Evolutionary conservation across 2,797 vertebrate genomes (phyloP), one percentile per base, ranked within the genome.

Genomic region (Enteromius argenteus): DNA sequence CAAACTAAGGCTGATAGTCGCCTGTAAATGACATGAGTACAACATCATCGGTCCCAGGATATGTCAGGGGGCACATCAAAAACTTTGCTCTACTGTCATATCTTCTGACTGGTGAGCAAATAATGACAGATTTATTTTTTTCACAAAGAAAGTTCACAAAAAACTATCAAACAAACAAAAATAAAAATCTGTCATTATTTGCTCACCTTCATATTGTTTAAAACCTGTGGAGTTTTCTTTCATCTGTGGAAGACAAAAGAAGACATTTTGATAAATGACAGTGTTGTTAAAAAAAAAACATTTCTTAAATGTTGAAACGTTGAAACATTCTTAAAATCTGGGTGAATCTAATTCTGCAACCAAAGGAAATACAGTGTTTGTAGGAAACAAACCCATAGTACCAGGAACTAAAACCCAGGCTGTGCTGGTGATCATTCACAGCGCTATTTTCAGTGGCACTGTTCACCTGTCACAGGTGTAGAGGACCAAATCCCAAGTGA

Each of bases 401-500:
- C 53, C 27, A 39, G n/a, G 32, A 68, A 42, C 60, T 46, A 76
- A 53, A 32, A n/a, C 6, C 4, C 46, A 75, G 15, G 2, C 44
- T 58, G 37, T 58, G 37, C 64, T 84, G 49, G 64, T 60, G 27
- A 78, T 84, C 75, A 21, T 53, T 69, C 80, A 64, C 49, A 30
- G 32, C 21, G 19, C n/a, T 67, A 68, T 46, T 84, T 73, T 68
- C 37, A 23, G 53, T 56, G 53, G 21, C 14, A 19, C 69, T 79
- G 64, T 42, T 78, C 56, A 79, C 23, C 42, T 74, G 79, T 79
- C 81, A 76, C 62, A 75, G 23, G 72, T 67, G 71, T 83, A 39
- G 44, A 39, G 15, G 21, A 30, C 73, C 30, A 73, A 84, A 80
- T 66, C 71, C 32, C 27, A 80, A n/a, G 62, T 37, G 64, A 78